Conservation (phyloP, 2,888 invertebrate genomes). For the Sminthurides aquaticus region DNA sequence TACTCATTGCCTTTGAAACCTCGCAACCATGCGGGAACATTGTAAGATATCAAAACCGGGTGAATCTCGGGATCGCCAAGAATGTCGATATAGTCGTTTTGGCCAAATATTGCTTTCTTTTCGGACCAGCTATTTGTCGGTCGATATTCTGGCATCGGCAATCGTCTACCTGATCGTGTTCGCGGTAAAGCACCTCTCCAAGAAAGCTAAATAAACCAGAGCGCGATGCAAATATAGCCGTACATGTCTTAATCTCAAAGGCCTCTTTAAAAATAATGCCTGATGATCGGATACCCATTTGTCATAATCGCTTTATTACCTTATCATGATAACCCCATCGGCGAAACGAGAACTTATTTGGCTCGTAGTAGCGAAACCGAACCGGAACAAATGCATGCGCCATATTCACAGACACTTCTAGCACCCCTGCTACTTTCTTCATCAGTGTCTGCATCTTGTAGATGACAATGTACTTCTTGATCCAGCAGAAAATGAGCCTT, state of each 20-base stretch:
- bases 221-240: background rate
- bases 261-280: background rate
- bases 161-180: slow-evolving; percentile 49
- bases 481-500: no score
- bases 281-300: slow-evolving; percentile 9
- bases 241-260: background rate
- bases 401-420: background rate
- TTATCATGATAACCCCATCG: slow-evolving; percentile 66
- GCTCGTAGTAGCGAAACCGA: slow-evolving; percentile 57
- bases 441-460: background rate
- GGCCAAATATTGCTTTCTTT: slow-evolving; percentile 77
- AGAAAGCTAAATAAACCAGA: slow-evolving; percentile 24
- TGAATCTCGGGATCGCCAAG: slow-evolving; percentile 74
- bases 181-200: slow-evolving; percentile 63
- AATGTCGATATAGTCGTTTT: slow-evolving; percentile 96
- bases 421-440: background rate
- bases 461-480: no score
- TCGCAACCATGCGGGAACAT: slow-evolving; percentile 80
- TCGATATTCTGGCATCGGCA: slow-evolving; percentile 59
- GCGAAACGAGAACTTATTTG: slow-evolving; percentile 57
- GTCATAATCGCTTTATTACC: no score
- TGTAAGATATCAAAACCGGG: slow-evolving; percentile 75
- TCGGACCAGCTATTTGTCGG: slow-evolving; percentile 69
- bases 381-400: slow-evolving; percentile 44
- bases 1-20: slow-evolving; percentile 82